A percentile compares a stretch with the other conserved stretches of the same genome.
These are phyloP conservation scores for Lichenostomus cassidix DNA, from an alignment of 2,113 vertebrate species.

Conservation along the genomic window DNA sequence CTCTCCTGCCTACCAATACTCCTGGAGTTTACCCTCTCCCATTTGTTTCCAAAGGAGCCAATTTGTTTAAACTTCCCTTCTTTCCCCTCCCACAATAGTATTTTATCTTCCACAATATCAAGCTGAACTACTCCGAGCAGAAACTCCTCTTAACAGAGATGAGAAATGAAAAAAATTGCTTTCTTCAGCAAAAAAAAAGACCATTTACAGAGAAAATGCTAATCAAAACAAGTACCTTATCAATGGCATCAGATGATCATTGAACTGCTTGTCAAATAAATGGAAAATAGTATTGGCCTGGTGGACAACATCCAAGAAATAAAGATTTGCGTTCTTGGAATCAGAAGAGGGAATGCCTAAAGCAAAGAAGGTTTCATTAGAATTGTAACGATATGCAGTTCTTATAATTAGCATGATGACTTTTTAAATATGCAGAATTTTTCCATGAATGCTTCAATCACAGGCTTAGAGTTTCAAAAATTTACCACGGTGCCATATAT, in stretches of 20 bases:
- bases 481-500: background rate
- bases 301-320: conserved; percentile 98
- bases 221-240: conserved; percentile 85
- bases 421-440: background rate
- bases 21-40: background rate
- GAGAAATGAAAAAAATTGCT: background rate
- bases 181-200: background rate
- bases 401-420: background rate
- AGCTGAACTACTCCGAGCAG: background rate
- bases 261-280: conserved; percentile 99
- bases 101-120: background rate
- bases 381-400: background rate
- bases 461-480: background rate
- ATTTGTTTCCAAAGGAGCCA: background rate
- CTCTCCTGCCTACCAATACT: background rate
- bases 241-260: conserved; percentile 98
- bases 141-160: background rate
- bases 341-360: conserved; percentile 95
- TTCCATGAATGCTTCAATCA: background rate
- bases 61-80: background rate
- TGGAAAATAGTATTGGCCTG: conserved; percentile 99
- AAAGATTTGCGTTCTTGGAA: conserved; percentile 94
- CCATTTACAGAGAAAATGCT: background rate
- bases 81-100: background rate
- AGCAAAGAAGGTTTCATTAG: conserved; percentile 41